These are phyloP conservation scores for Channallabes apus DNA, from an alignment of 2,797 vertebrate genomes.

Conservation along the genomic window DNA sequence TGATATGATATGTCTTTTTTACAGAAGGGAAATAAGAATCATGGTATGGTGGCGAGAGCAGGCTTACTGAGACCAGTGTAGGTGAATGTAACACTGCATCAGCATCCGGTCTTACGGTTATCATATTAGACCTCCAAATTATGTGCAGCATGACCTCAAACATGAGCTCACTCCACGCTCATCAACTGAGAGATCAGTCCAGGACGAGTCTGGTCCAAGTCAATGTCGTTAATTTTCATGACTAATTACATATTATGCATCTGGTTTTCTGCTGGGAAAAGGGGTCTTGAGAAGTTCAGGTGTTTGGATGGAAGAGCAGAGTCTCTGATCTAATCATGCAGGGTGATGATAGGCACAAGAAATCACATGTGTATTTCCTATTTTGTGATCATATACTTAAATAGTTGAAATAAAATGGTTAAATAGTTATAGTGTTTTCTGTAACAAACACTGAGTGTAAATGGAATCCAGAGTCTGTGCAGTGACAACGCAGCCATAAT, in stretches of 20 bases:
- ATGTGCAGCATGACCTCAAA: conserved; percentile 21
- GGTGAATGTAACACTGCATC: neutral
- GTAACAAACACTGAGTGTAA: neutral
- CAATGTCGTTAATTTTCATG: conserved; percentile 28
- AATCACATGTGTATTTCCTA: neutral
- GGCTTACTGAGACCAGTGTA: neutral
- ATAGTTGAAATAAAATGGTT: neutral
- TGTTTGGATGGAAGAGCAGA: conserved; percentile 18
- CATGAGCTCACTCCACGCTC: conserved; percentile 16
- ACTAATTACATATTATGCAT: conserved; percentile 45
- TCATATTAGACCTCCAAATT: conserved; percentile 24
- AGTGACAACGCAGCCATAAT: neutral
- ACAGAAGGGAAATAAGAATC: neutral
- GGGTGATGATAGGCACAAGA: neutral
- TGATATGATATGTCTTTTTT: neutral
- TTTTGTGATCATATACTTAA: neutral
- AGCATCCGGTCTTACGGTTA: conserved; percentile 1
- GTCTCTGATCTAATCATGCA: conserved; percentile 16
- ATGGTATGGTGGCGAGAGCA: neutral
- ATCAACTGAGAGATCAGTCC: conserved; percentile 34
- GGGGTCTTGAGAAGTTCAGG: conserved; percentile 25
- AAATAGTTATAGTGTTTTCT: neutral
- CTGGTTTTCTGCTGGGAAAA: conserved; percentile 33
- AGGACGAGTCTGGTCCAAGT: conserved; percentile 27
- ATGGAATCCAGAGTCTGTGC: neutral